Conservation (phyloP, 1,140 invertebrate genomes). For the Penaeus indicus region DNA sequence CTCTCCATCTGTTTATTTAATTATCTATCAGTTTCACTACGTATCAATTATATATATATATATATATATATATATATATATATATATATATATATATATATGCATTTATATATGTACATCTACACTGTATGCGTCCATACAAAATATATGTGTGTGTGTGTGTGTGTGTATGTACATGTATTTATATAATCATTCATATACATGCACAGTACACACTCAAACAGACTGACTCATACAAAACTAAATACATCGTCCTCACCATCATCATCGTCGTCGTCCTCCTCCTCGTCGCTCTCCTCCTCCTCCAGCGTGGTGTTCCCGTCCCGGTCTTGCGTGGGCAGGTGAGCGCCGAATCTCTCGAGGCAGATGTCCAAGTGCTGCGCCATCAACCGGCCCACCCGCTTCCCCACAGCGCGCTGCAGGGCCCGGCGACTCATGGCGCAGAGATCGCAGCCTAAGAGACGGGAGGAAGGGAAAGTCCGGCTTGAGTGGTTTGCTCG, state of each 20-base stretch:
- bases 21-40: too few species aligned
- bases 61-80: too few species aligned
- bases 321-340: conserved; percentile 5
- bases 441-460: conserved; percentile 19
- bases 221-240: too few species aligned
- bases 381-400: conserved; percentile 29
- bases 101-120: too few species aligned
- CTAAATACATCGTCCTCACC: background rate
- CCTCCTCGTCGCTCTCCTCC: conserved; percentile 7
- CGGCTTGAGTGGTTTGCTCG: background rate
- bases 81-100: too few species aligned
- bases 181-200: too few species aligned
- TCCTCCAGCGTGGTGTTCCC: background rate
- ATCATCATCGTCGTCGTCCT: conserved; percentile 35
- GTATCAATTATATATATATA: too few species aligned
- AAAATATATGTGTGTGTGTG: too few species aligned
- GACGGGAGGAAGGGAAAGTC: conserved; percentile 3
- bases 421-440: conserved; percentile 21
- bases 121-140: too few species aligned
- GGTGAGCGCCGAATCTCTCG: conserved; percentile 10
- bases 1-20: too few species aligned
- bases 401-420: background rate
- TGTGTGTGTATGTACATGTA: too few species aligned
- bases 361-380: conserved; percentile 42
- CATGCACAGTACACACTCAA: too few species aligned